A percentile compares a stretch with the other conserved stretches of the same genome.
Evolutionary conservation across 2,113 vertebrate genomes (phyloP).

Genomic region (Myrmecobius fasciatus): DNA sequence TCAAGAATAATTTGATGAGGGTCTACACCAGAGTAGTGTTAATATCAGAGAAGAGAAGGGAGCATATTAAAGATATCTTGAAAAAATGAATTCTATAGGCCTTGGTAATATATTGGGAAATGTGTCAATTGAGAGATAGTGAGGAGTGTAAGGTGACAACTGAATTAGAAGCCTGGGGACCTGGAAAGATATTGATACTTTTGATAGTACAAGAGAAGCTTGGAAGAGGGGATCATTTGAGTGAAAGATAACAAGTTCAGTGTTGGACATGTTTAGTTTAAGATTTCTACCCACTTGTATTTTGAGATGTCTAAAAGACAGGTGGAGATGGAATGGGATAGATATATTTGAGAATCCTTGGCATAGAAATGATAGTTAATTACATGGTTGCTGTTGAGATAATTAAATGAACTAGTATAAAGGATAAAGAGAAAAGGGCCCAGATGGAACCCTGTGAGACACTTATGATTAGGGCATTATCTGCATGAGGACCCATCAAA

Average conservation of each 20-base stretch:
- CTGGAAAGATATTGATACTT: neutral
- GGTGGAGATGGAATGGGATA: neutral
- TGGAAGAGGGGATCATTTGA: neutral
- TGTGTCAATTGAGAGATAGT: neutral
- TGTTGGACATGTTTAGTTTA: neutral
- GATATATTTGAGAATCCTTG: neutral
- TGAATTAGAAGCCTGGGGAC: neutral
- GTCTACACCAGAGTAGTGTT: neutral
- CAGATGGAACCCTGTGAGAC: neutral
- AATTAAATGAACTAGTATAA: neutral
- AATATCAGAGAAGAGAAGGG: neutral
- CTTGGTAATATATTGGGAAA: neutral
- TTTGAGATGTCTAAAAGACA: neutral
- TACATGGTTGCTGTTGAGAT: neutral
- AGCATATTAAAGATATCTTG: neutral
- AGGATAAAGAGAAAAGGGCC: neutral
- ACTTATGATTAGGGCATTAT: neutral
- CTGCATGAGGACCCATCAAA: neutral
- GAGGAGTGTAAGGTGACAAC: neutral
- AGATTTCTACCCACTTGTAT: neutral
- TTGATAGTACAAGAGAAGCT: neutral
- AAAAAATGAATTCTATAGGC: neutral
- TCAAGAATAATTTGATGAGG: neutral
- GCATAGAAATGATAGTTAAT: neutral
- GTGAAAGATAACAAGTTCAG: neutral